Percentiles rank a stretch among this genome's conserved stretches.
phyloP scores from a whole-genome alignment of 2,113 vertebrate genomes.

The Festucalex cinctus region DNA sequence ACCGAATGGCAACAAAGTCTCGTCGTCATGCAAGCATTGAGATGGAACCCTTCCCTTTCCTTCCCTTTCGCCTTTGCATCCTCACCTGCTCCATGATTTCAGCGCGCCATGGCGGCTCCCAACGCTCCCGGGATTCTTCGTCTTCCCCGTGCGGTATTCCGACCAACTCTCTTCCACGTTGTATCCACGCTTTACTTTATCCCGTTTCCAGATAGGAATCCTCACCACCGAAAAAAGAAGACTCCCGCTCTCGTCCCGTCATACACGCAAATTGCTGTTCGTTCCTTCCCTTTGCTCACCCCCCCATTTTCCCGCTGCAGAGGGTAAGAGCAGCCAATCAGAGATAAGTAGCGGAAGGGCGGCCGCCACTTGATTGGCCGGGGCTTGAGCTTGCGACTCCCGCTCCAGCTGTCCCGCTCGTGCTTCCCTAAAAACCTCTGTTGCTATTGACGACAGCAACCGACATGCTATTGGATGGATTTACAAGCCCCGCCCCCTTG shows the following conservation, averaged over 20 bases:
- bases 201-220: not conserved
- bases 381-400: conserved; percentile 46
- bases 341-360: conserved; percentile 35
- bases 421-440: conserved; percentile 69
- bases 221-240: conserved; percentile 14
- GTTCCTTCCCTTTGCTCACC: conserved; percentile 35
- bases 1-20: not conserved
- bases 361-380: conserved; percentile 40
- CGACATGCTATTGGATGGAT: conserved; percentile 61
- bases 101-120: conserved; percentile 57
- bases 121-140: not conserved
- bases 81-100: conserved; percentile 75
- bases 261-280: conserved; percentile 48
- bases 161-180: conserved; percentile 12
- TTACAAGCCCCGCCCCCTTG: conserved; percentile 33
- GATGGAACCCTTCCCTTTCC: conserved; percentile 1
- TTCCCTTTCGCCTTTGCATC: conserved; percentile 27
- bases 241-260: conserved; percentile 57
- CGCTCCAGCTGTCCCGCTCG: conserved; percentile 69
- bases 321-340: conserved; percentile 34
- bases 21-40: not conserved
- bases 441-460: conserved; percentile 73
- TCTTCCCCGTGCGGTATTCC: conserved; percentile 42
- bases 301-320: conserved; percentile 46
- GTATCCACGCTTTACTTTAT: not conserved